These are phyloP conservation scores for Dorcus parallelipipedus DNA, from an alignment of 2,888 invertebrate species.

Conservation along the genomic window DNA sequence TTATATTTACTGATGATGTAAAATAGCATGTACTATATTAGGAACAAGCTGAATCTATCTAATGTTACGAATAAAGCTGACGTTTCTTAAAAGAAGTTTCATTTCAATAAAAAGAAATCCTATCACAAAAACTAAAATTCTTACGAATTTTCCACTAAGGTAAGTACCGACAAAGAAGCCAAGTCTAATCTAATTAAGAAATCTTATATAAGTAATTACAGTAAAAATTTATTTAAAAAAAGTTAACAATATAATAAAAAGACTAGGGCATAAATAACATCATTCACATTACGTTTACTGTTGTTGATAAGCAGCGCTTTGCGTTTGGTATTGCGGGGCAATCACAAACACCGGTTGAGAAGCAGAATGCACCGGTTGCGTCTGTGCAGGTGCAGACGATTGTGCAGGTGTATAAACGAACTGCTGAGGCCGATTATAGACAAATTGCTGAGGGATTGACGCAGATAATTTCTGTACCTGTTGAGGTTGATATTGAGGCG, in stretches of 20 bases:
- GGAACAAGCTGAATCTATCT: constrained; percentile 29
- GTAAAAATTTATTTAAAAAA: constrained; percentile 12
- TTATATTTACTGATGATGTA: constrained; percentile 39
- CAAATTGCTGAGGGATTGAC: constrained; percentile 13
- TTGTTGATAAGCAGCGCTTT: constrained; percentile 17
- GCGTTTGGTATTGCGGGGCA: constrained; percentile 27
- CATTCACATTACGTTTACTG: constrained; percentile 8
- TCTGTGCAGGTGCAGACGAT: constrained; percentile 15
- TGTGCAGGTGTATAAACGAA: constrained; percentile 13
- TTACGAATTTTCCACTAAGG: no score
- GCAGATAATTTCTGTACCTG: constrained; percentile 12
- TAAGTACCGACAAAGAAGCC: no score
- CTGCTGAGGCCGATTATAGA: constrained; percentile 15
- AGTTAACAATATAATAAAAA: constrained; percentile 14
- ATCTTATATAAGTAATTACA: constrained; percentile 1
- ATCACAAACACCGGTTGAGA: constrained; percentile 28
- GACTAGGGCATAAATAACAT: constrained; percentile 12
- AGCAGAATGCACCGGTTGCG: constrained; percentile 16
- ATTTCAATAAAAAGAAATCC: constrained; percentile 1
- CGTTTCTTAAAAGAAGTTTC: constrained; percentile 37
- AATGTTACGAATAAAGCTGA: constrained; percentile 24
- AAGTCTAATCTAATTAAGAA: no score
- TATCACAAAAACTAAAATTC: no score
- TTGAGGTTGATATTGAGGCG: background rate
- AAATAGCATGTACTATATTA: constrained; percentile 34